Percentiles rank a stretch among this genome's conserved stretches.
Evolutionary conservation across 2,797 vertebrate species (phyloP).

Genomic region (Myotis pilosus): DNA sequence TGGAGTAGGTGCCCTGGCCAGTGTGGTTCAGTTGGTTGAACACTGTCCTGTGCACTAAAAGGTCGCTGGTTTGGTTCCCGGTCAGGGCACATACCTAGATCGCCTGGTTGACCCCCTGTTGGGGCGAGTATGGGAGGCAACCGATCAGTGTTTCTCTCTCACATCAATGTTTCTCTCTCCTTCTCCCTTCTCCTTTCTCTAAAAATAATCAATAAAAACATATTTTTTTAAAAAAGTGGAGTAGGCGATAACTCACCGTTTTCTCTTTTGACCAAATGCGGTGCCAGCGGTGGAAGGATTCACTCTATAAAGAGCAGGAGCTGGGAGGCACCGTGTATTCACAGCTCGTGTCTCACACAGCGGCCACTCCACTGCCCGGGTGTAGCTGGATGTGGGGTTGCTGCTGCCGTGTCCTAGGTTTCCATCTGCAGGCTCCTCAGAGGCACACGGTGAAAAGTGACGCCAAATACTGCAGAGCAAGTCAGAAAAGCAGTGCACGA

Average conservation of each 20-base stretch:
- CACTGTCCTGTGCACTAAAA: background rate
- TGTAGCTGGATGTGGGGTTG: fast-evolving
- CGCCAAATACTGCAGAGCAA: background rate
- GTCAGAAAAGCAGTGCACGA: background rate
- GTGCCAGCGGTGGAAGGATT: background rate
- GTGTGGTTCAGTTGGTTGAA: background rate
- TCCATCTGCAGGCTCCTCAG: background rate
- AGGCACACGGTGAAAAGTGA: background rate
- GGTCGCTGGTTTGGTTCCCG: background rate
- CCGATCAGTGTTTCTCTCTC: background rate
- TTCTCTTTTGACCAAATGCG: background rate
- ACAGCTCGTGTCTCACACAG: background rate
- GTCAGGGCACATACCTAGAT: background rate
- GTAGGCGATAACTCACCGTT: background rate
- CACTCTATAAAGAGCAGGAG: background rate
- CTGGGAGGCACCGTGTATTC: fast-evolving
- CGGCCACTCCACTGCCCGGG: fast-evolving
- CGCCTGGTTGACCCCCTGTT: no score
- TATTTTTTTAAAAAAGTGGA: background rate
- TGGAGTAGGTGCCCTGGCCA: background rate
- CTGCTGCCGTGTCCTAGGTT: fast-evolving
- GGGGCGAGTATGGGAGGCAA: background rate
- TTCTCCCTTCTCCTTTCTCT: background rate
- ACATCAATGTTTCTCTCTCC: background rate
- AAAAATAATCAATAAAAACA: background rate